A percentile compares a stretch with the other conserved stretches of the same genome.
phyloP scores from a whole-genome alignment of 1,140 invertebrate genomes.

The Euura lappo region DNA sequence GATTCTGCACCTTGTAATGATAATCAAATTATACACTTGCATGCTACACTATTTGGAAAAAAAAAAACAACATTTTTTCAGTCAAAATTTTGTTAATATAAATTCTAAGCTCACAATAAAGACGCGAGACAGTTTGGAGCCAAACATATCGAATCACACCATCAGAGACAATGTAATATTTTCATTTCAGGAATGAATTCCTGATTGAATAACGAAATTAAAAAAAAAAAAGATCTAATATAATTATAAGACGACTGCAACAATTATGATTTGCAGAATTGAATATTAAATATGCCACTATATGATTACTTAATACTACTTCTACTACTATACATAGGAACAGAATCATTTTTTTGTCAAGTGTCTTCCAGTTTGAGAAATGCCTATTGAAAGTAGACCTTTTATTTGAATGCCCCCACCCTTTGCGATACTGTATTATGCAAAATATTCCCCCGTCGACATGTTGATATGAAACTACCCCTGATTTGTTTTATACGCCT shows the following conservation, averaged over 20 bases:
- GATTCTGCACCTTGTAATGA: neutral
- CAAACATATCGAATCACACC: no score
- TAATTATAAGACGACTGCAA: no score
- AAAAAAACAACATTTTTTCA: no score
- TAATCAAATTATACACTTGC: neutral
- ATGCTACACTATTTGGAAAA: neutral
- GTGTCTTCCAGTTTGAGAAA: constrained; percentile 2
- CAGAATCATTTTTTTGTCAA: neutral
- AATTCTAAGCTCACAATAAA: no score
- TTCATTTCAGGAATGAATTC: no score
- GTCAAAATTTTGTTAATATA: no score
- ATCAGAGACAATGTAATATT: no score
- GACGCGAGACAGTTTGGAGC: no score
- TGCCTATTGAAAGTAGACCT: neutral
- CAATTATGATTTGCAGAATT: no score
- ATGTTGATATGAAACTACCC: neutral
- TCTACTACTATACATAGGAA: neutral
- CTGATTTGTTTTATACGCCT: neutral
- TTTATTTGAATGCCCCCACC: neutral
- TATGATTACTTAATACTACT: neutral
- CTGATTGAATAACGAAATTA: no score
- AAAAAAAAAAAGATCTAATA: no score
- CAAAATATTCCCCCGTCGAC: neutral
- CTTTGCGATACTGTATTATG: neutral
- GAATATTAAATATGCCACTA: neutral